Evolutionary conservation across 2,113 vertebrate species (phyloP).

Genomic region (Pantherophis guttatus): DNA sequence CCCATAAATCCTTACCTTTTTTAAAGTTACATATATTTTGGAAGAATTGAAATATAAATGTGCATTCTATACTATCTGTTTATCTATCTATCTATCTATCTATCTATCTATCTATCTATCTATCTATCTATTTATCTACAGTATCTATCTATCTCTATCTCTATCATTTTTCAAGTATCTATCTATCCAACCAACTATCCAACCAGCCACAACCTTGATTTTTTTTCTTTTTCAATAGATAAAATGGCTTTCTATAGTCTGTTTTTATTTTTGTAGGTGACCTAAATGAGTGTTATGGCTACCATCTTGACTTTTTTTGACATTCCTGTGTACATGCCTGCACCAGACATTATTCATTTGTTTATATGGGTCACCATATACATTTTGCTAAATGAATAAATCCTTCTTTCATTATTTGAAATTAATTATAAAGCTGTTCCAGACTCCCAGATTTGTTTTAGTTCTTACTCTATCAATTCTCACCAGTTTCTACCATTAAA

Average conservation of each 20-base stretch:
- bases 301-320: not conserved
- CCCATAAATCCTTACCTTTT: not conserved
- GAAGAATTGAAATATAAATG: not conserved
- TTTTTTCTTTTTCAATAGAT: not conserved
- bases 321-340: not conserved
- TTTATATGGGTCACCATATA: not conserved
- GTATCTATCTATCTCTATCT: not conserved
- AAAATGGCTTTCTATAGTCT: not conserved
- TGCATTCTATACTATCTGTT: not conserved
- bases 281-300: not conserved
- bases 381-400: not conserved
- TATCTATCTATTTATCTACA: not conserved
- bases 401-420: not conserved
- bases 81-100: too few relatives aligned
- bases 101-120: too few relatives aligned
- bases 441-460: not conserved
- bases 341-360: not conserved
- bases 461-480: not conserved
- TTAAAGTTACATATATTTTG: not conserved
- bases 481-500: not conserved
- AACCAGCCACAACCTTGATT: not conserved
- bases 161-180: too few relatives aligned
- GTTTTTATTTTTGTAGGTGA: not conserved
- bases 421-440: not conserved
- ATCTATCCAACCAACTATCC: too few relatives aligned